Evolutionary conservation across 2,888 invertebrate genomes (phyloP).

Genomic region (Phaonia tiefii): DNA sequence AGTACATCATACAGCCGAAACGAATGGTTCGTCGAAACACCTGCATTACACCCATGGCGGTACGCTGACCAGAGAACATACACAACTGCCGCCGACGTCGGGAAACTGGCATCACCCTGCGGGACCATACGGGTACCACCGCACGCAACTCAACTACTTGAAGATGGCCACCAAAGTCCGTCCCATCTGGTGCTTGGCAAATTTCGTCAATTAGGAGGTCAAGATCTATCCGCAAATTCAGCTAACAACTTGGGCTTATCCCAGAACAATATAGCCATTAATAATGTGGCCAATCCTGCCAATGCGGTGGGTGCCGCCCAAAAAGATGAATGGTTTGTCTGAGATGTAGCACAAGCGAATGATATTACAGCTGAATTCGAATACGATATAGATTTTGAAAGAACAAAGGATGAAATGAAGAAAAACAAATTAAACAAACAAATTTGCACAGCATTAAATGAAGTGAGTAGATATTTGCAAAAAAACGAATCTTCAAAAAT

Average conservation of each 20-base stretch:
- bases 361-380: slow-evolving; percentile 42
- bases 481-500: too few relatives aligned
- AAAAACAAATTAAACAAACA: slow-evolving; percentile 70
- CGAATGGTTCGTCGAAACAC: slow-evolving; percentile 86
- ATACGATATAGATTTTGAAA: slow-evolving; percentile 15
- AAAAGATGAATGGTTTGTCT: slow-evolving; percentile 96
- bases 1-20: slow-evolving; percentile 82
- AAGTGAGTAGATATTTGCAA: slow-evolving; percentile 76
- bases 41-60: slow-evolving; percentile 81
- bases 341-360: slow-evolving; percentile 51
- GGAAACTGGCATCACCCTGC: slow-evolving; percentile 98
- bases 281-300: slow-evolving; percentile 74
- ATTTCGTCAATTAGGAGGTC: slow-evolving; percentile 83
- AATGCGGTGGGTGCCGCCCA: slow-evolving; percentile 83
- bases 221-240: slow-evolving; percentile 84
- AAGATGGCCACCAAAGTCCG: slow-evolving; percentile 89
- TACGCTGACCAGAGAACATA: slow-evolving; percentile 82
- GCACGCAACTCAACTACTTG: slow-evolving; percentile 81
- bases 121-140: slow-evolving; percentile 84
- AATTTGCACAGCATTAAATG: slow-evolving; percentile 81
- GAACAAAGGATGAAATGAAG: slow-evolving; percentile 14
- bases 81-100: slow-evolving; percentile 85
- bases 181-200: slow-evolving; percentile 97
- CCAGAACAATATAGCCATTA: slow-evolving; percentile 75
- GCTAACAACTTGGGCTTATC: slow-evolving; percentile 71